Evolutionary conservation across 2,797 vertebrate genomes (phyloP), one percentile per base, ranked within the genome.

Genomic region (Gymnothorax reevesii): DNA sequence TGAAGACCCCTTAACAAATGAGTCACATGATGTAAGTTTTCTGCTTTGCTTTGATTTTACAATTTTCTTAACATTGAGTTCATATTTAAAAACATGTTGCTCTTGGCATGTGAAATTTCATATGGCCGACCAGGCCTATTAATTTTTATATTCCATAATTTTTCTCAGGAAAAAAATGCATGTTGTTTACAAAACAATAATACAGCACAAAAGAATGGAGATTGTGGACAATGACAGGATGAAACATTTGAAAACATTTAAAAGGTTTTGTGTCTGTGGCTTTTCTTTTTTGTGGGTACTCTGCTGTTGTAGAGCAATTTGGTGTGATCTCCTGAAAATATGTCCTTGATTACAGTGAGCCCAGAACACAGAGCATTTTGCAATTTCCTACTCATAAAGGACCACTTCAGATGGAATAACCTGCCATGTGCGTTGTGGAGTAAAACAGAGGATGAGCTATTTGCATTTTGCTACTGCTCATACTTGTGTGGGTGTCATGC

Each of bases 391-490:
- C 42, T 6, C 49, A 52, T 52, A 77, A 77, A 77, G 42, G 15
- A 52, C 73, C 73, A 77, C 73, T 77, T 13, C 73, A 77, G 15
- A 77, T 77, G 73, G 73, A 77, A 77, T 77, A 77, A 77, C 73
- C 73, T 77, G 0, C 8, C 73, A 77, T 42, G 49, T 77, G 49
- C 33, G 27, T 42, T 77, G 73, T 52, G 33, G 52, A 15, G 73
- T 42, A 22, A 42, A 77, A 27, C 15, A 15, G 27, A 77, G 42
- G 73, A 17, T 15, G 42, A 42, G 27, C 12, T 42, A 77, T 42
- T 12, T 49, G 73, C 49, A 77, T 77, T 77, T 52, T 77, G 73
- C 42, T 77, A 77, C 8, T 52, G 73, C 15, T 77, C 33, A 17
- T 77, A 52, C 52, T 77, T 77, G 33, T 9, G 73, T 77, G 73